phyloP scores from a whole-genome alignment of 2,888 invertebrate genomes.

The Amaurobius ferox region DNA sequence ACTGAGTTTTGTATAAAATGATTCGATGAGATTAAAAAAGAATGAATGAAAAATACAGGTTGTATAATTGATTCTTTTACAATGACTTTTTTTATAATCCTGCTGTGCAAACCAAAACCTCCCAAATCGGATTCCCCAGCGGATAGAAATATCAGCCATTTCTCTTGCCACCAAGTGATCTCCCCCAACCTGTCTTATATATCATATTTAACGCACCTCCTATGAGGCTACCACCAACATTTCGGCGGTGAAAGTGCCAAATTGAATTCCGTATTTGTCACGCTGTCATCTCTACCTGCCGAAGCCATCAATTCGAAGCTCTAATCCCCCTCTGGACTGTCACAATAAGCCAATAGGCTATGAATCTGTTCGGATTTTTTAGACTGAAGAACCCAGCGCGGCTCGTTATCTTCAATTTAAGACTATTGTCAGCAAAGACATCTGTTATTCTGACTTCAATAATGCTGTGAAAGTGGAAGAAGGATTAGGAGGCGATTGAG shows the following conservation, averaged over 20 bases:
- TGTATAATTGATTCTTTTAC: too few species aligned
- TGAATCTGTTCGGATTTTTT: neutral
- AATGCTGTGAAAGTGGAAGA: neutral
- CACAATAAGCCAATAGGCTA: constrained; percentile 18
- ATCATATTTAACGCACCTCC: neutral
- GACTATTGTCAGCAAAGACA: neutral
- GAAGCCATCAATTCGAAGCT: constrained; percentile 5
- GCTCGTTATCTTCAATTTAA: constrained; percentile 11
- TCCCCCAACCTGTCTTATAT: neutral
- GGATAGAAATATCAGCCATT: neutral
- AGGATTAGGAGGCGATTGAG: neutral
- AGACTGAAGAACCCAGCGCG: neutral
- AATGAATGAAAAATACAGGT: too few species aligned
- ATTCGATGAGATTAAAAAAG: too few species aligned
- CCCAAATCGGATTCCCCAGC: neutral
- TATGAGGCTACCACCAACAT: neutral
- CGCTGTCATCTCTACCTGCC: constrained; percentile 23
- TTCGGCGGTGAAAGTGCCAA: constrained; percentile 23
- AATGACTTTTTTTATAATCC: too few species aligned
- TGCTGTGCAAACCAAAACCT: neutral
- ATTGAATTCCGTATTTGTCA: constrained; percentile 43
- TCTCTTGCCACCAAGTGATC: neutral
- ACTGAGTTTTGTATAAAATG: too few species aligned
- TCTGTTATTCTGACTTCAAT: neutral
- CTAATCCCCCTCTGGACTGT: constrained; percentile 33